Evolutionary conservation across 2,888 invertebrate species (phyloP).

Genomic region (Uloborus plumipes): DNA sequence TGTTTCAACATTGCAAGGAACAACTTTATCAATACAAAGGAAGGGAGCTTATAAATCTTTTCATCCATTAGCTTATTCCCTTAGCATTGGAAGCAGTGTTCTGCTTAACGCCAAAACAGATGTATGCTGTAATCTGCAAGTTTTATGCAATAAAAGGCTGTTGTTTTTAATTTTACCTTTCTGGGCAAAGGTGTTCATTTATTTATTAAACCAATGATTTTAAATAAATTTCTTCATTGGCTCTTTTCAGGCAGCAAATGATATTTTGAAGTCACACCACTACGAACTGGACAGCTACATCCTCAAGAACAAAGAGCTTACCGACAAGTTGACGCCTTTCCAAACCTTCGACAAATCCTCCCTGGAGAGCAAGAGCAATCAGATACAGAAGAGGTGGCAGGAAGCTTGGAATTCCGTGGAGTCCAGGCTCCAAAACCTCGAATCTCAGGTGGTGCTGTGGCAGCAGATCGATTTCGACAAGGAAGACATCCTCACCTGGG

Average conservation of each 20-base stretch:
- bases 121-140: too few relatives aligned
- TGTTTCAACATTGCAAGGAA: too few relatives aligned
- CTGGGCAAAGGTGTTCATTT: too few relatives aligned
- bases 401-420: slow-evolving; percentile 76
- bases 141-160: too few relatives aligned
- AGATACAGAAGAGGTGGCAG: slow-evolving; percentile 68
- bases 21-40: too few relatives aligned
- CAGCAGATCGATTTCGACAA: slow-evolving; percentile 90
- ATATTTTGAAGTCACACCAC: slow-evolving; percentile 52
- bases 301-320: slow-evolving; percentile 80
- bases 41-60: too few relatives aligned
- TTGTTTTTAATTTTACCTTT: too few relatives aligned
- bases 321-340: slow-evolving; percentile 80
- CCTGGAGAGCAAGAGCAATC: slow-evolving; percentile 70
- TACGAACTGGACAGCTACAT: slow-evolving; percentile 71
- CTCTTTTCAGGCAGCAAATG: slow-evolving; percentile 43
- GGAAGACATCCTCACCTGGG: slow-evolving; percentile 86
- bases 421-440: slow-evolving; percentile 83
- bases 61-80: too few relatives aligned
- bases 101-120: too few relatives aligned
- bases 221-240: too few relatives aligned
- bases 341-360: slow-evolving; percentile 77
- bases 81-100: too few relatives aligned
- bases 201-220: too few relatives aligned
- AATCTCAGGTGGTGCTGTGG: slow-evolving; percentile 93